These are phyloP conservation scores for Cossypha dichroa DNA, from an alignment of 2,797 vertebrate genomes.

Conservation along the genomic window DNA sequence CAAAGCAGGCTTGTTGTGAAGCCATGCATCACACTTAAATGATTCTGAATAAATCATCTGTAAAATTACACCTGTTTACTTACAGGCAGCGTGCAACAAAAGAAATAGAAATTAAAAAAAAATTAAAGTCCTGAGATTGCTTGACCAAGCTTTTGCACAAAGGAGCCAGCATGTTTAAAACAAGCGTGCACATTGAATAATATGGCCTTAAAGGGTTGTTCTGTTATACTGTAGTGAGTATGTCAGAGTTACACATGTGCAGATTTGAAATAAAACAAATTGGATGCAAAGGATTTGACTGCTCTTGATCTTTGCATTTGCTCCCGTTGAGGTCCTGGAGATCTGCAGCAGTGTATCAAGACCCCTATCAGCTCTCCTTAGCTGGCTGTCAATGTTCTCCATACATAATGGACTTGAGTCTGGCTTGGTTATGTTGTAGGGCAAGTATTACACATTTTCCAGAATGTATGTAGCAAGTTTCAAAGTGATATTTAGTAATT, in stretches of 20 bases:
- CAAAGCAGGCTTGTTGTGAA: not conserved
- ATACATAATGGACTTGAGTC: not conserved
- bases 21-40: not conserved
- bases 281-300: not conserved
- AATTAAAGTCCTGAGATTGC: rapidly evolving
- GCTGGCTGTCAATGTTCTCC: not conserved
- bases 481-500: constrained; percentile 20
- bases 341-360: not conserved
- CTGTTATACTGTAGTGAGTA: not conserved
- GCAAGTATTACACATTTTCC: not conserved
- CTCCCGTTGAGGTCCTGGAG: not conserved
- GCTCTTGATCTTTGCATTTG: not conserved
- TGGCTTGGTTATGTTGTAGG: not conserved
- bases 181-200: not conserved
- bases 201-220: not conserved
- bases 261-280: not conserved
- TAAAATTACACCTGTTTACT: constrained; percentile 1
- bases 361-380: not conserved
- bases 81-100: not conserved
- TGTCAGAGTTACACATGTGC: not conserved
- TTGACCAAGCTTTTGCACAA: not conserved
- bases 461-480: constrained; percentile 5
- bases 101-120: not conserved
- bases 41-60: not conserved
- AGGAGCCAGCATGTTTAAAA: not conserved